Evolutionary conservation across 2,797 vertebrate genomes (phyloP), one percentile per base, ranked within the genome.

Genomic region (Sparus aurata): DNA sequence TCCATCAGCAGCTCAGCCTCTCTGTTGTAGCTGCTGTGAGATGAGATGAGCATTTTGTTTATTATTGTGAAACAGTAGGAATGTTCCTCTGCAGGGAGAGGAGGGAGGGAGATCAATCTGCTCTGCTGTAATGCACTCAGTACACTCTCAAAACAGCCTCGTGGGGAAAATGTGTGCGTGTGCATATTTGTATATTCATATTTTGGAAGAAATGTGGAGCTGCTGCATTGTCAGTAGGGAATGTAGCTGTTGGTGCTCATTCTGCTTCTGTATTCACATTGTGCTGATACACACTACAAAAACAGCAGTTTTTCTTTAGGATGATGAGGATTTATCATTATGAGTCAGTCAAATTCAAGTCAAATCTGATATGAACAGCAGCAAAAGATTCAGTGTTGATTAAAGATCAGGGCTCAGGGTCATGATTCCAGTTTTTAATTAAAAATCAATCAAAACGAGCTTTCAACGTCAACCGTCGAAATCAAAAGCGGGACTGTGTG

Each of bases 11-110:
- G 1, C 57, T 52, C 30, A 58, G 25, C 11, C 58, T 77, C 55
- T 58, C 3, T n/a, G 25, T 43, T 13, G 57, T 59, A 54, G 63
- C n/a, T 49, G 50, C 0, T 2, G 2, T 11, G 5, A 60, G 43
- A 57, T 10, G 41, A 78, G 22, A 60, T 71, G 41, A 38, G 25
- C 55, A 38, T 76, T 67, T 30, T 70, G 18, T 79, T 73, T 64
- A 50, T 80, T 60, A 71, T 30, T 22, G 47, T 50, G 69, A 49
- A 80, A 59, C 34, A 3, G 13, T 15, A 17, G n/a, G 34, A 67
- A 16, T 41, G 60, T 50, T 75, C 25, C 46, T 64, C 25, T 49
- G 52, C 27, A 34, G 22, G 16, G 68, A n/a, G 49, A 62, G 45
- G 25, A 3, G 3, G 25, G 25, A 25, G 25, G 25, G 25, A 25